These are phyloP conservation scores for Gila orcuttii DNA, from an alignment of 2,113 vertebrate genomes.

Conservation along the genomic window DNA sequence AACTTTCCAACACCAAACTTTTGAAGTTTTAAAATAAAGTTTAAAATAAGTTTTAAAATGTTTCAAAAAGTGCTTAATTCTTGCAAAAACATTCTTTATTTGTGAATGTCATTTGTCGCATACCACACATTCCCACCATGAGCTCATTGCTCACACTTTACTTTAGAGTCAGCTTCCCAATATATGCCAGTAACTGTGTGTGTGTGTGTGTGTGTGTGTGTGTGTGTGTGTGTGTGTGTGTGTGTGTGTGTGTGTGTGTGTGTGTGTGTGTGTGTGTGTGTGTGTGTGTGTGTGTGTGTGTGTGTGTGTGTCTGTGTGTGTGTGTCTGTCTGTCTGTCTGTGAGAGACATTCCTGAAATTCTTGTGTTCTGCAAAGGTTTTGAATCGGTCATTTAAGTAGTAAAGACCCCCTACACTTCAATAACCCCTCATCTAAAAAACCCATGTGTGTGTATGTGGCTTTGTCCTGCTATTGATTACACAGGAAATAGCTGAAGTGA, in stretches of 20 bases:
- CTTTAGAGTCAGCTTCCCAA: background rate
- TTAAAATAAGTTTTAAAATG: no score
- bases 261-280: slow-evolving; percentile 2
- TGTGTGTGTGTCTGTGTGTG: no score
- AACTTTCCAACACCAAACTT: no score
- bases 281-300: background rate
- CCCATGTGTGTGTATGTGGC: background rate
- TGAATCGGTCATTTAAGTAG: slow-evolving; percentile 28
- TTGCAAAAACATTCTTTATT: background rate
- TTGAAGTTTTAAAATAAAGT: no score
- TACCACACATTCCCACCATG: background rate
- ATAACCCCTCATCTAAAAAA: background rate
- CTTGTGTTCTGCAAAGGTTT: slow-evolving; percentile 40
- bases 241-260: background rate
- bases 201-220: slow-evolving; percentile 5
- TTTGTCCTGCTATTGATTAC: slow-evolving; percentile 29
- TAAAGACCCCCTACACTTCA: slow-evolving; percentile 29
- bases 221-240: slow-evolving; percentile 11
- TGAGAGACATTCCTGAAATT: slow-evolving; percentile 69
- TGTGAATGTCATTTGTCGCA: slow-evolving; percentile 8
- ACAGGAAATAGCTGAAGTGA: slow-evolving; percentile 33
- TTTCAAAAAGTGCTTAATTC: background rate
- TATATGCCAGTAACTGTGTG: background rate
- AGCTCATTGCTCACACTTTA: slow-evolving; percentile 5
- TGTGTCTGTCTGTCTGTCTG: background rate